A percentile compares a stretch with the other conserved stretches of the same genome.
Evolutionary conservation across 2,797 vertebrate species (phyloP).

Genomic region (Serranus cabrilla): DNA sequence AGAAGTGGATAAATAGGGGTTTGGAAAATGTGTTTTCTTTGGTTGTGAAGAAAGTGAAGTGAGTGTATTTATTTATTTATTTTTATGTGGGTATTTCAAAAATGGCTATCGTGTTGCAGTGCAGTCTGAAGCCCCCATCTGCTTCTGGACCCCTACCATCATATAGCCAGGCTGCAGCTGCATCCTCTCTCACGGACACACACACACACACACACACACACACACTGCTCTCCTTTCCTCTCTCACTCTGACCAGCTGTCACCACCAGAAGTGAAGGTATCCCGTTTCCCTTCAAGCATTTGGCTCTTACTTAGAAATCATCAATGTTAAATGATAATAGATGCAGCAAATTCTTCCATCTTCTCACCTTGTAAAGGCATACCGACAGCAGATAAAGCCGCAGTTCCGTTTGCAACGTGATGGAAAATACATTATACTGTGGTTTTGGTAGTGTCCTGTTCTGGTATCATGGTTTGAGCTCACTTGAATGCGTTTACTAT

Average conservation of each 20-base stretch:
- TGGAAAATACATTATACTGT: background rate
- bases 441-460: background rate
- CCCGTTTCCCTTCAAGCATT: constrained; percentile 76
- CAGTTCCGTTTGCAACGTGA: background rate
- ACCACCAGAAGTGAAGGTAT: constrained; percentile 77
- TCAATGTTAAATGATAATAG: constrained; percentile 55
- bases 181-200: constrained; percentile 52
- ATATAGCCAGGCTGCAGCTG: constrained; percentile 82
- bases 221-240: constrained; percentile 33
- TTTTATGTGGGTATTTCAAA: constrained; percentile 69
- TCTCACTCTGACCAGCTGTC: constrained; percentile 81
- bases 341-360: constrained; percentile 32
- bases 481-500: background rate
- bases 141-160: constrained; percentile 79
- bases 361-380: constrained; percentile 3
- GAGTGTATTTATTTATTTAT: constrained; percentile 56
- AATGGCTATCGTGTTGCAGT: constrained; percentile 73
- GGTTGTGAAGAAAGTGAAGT: constrained; percentile 6
- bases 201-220: constrained; percentile 30
- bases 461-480: too few species aligned
- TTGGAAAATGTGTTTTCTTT: background rate
- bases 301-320: constrained; percentile 59
- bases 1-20: constrained; percentile 19
- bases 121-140: constrained; percentile 78
- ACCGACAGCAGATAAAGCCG: background rate